A percentile compares a stretch with the other conserved stretches of the same genome.
These are phyloP conservation scores for Carcina quercana DNA, from an alignment of 2,888 invertebrate genomes.

Conservation along the genomic window DNA sequence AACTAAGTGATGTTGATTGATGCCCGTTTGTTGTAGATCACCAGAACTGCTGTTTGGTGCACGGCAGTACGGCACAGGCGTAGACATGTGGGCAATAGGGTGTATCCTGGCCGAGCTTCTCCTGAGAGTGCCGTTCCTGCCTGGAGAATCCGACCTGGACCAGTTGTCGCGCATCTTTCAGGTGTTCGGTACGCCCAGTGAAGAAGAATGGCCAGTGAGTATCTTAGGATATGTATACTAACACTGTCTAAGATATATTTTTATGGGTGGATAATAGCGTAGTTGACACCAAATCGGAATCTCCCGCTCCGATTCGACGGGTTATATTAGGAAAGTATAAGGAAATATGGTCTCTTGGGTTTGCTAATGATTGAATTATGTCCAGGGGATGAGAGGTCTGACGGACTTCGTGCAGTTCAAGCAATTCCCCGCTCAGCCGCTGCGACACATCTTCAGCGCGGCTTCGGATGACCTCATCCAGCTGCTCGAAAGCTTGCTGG, in stretches of 20 bases:
- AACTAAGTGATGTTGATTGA: too few relatives aligned
- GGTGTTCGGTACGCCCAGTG: constrained; percentile 94
- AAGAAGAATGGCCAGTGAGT: constrained; percentile 92
- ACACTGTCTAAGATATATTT: background rate
- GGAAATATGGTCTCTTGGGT: too few relatives aligned
- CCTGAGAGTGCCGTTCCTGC: constrained; percentile 93
- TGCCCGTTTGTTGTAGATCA: constrained; percentile 63
- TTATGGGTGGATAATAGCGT: too few relatives aligned
- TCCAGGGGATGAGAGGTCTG: constrained; percentile 80
- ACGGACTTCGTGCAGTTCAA: constrained; percentile 97
- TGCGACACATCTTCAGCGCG: constrained; percentile 96
- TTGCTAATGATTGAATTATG: too few relatives aligned
- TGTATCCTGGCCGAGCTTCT: constrained; percentile 97
- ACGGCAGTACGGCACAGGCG: constrained; percentile 93
- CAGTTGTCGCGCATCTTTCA: constrained; percentile 96
- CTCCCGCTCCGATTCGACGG: too few relatives aligned
- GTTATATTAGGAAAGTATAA: too few relatives aligned
- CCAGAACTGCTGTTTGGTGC: constrained; percentile 98
- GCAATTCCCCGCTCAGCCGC: constrained; percentile 85
- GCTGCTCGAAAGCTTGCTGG: constrained; percentile 84
- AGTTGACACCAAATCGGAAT: too few relatives aligned
- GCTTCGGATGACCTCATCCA: constrained; percentile 93
- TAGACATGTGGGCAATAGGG: constrained; percentile 99
- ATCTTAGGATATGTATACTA: too few relatives aligned
- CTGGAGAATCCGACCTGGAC: constrained; percentile 97